phyloP scores from a whole-genome alignment of 2,797 vertebrate species.

The Huso huso region DNA sequence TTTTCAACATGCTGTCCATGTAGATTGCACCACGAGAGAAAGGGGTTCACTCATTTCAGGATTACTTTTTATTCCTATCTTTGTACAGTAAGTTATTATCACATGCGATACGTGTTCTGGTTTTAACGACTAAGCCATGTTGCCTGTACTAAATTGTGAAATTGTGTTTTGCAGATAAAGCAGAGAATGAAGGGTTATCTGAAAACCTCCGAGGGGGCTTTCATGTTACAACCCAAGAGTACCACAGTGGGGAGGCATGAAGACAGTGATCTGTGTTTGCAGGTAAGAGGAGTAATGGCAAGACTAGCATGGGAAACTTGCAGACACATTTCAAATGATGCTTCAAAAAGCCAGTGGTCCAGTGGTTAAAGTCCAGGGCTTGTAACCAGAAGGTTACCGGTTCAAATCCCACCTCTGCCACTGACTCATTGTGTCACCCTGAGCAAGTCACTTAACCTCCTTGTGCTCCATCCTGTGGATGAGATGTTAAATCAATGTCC shows the following conservation, averaged over 20 bases:
- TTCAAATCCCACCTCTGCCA: no score
- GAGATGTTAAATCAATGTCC: no score
- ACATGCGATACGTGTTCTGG: background rate
- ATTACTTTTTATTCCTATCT: background rate
- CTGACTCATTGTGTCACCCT: no score
- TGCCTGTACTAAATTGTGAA: background rate
- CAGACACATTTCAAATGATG: no score
- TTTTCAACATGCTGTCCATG: background rate
- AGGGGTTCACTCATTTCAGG: background rate
- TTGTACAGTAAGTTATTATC: background rate
- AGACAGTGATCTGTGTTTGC: slow-evolving; percentile 58
- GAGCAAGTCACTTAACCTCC: no score
- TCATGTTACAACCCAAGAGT: slow-evolving; percentile 44
- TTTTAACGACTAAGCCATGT: background rate
- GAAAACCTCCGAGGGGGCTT: slow-evolving; percentile 46
- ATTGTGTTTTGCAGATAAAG: background rate
- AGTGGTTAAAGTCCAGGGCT: no score
- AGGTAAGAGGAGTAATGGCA: slow-evolving; percentile 40
- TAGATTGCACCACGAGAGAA: background rate
- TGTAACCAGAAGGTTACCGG: no score
- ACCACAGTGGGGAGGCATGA: slow-evolving; percentile 47
- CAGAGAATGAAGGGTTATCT: slow-evolving; percentile 53
- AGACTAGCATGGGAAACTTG: no score
- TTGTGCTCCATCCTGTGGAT: no score
- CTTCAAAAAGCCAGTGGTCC: background rate